phyloP scores from a whole-genome alignment of 2,888 invertebrate genomes.

The Troides aeacus region DNA sequence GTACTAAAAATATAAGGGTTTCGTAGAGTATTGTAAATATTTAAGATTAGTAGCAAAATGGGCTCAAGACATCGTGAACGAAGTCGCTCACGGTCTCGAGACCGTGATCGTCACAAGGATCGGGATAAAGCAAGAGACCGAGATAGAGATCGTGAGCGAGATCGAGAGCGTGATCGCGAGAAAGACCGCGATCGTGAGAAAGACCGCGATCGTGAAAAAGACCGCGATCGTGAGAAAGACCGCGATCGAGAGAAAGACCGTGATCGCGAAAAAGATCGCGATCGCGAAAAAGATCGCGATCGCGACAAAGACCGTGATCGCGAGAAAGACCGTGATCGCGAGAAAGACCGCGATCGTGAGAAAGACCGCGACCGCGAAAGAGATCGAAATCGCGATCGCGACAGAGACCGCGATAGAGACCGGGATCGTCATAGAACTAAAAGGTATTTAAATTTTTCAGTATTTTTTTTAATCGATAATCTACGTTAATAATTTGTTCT shows the following conservation, averaged over 20 bases:
- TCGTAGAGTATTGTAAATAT: neutral
- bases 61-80: slow-evolving; percentile 78
- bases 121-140: slow-evolving; percentile 30
- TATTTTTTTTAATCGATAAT: neutral
- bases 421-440: slow-evolving; percentile 69
- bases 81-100: slow-evolving; percentile 69
- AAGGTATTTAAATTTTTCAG: slow-evolving; percentile 53
- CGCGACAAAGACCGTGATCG: slow-evolving; percentile 61
- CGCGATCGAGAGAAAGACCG: slow-evolving; percentile 52
- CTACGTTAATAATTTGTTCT: too few relatives aligned
- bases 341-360: slow-evolving; percentile 53
- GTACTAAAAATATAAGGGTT: too few relatives aligned
- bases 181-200: slow-evolving; percentile 64
- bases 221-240: slow-evolving; percentile 40
- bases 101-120: slow-evolving; percentile 40
- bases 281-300: slow-evolving; percentile 49
- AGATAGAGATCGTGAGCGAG: slow-evolving; percentile 49
- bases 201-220: slow-evolving; percentile 55
- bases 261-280: slow-evolving; percentile 56
- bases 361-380: slow-evolving; percentile 50
- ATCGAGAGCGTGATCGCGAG: slow-evolving; percentile 54
- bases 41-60: slow-evolving; percentile 50
- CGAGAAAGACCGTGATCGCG: slow-evolving; percentile 63
- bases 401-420: slow-evolving; percentile 67
- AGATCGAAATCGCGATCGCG: slow-evolving; percentile 57